A percentile compares a stretch with the other conserved stretches of the same genome.
Conservation (phyloP, 1,140 invertebrate species). For the Lepidurus arcticus region DNA sequence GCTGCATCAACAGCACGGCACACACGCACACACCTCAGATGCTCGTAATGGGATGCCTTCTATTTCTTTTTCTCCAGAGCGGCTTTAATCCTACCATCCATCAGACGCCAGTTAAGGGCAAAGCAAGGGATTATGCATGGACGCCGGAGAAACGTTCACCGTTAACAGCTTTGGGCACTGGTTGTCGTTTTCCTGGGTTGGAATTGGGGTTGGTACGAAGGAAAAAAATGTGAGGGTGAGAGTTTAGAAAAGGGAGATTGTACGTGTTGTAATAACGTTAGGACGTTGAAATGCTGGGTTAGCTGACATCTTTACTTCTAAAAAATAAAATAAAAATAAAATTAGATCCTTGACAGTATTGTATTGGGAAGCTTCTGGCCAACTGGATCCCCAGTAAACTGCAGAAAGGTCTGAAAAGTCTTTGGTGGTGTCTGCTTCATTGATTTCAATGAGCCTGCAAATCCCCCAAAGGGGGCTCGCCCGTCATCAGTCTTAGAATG, state of each 20-base stretch:
- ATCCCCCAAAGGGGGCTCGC: neutral
- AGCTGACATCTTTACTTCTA: neutral
- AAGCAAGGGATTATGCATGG: conserved; percentile 14
- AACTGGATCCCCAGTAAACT: neutral
- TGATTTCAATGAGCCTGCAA: conserved; percentile 2
- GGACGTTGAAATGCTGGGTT: neutral
- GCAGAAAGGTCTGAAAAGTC: neutral
- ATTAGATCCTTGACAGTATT: neutral
- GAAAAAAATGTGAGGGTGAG: neutral
- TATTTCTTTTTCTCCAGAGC: neutral
- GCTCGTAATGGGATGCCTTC: neutral
- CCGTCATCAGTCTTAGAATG: neutral
- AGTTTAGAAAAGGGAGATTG: neutral
- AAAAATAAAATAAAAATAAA: no score
- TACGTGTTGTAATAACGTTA: no score
- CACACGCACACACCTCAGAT: neutral
- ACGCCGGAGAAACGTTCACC: conserved; percentile 17
- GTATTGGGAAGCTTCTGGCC: neutral
- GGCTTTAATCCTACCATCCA: conserved; percentile 10
- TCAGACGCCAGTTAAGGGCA: conserved; percentile 18
- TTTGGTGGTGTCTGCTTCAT: neutral
- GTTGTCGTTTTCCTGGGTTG: neutral
- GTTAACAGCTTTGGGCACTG: conserved; percentile 5
- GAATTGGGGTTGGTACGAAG: neutral
- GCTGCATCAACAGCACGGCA: neutral